Evolutionary conservation across 1,140 invertebrate genomes (phyloP).

Genomic region (Ostrea edulis): DNA sequence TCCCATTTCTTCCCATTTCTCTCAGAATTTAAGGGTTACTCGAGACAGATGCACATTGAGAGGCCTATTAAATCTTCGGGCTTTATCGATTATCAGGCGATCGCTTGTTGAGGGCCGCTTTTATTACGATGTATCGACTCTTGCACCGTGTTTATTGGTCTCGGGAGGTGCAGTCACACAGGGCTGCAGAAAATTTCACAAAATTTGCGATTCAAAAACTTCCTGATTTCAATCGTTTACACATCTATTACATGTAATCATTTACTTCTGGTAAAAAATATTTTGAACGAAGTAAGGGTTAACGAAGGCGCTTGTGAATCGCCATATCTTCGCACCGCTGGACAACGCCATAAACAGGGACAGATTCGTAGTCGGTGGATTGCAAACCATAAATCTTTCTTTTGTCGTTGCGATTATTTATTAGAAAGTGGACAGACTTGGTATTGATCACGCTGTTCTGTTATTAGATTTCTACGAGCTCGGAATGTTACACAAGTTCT

Average conservation of each 20-base stretch:
- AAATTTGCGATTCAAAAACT: not conserved
- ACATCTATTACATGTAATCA: not conserved
- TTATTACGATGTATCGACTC: constrained; percentile 3
- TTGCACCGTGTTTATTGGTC: constrained; percentile 15
- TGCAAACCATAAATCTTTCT: constrained; percentile 15
- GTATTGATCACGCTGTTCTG: not conserved
- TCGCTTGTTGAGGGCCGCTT: constrained; percentile 11
- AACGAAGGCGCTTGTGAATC: too few species aligned
- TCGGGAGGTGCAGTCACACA: not conserved
- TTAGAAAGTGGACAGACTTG: not conserved
- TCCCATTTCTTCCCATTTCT: not conserved
- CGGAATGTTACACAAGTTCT: not conserved
- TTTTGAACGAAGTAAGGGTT: too few species aligned
- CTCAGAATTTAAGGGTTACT: not conserved
- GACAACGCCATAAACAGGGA: too few species aligned
- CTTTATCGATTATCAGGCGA: constrained; percentile 22
- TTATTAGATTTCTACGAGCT: not conserved
- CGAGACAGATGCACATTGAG: not conserved
- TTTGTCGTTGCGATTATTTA: constrained; percentile 26
- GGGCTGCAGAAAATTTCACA: not conserved
- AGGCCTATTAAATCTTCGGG: not conserved
- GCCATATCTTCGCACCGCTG: too few species aligned
- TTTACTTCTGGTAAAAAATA: too few species aligned
- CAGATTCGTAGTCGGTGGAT: not conserved
- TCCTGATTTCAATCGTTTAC: not conserved